These are phyloP conservation scores for Ophion obscuratus DNA, from an alignment of 2,888 invertebrate species.

Conservation along the genomic window DNA sequence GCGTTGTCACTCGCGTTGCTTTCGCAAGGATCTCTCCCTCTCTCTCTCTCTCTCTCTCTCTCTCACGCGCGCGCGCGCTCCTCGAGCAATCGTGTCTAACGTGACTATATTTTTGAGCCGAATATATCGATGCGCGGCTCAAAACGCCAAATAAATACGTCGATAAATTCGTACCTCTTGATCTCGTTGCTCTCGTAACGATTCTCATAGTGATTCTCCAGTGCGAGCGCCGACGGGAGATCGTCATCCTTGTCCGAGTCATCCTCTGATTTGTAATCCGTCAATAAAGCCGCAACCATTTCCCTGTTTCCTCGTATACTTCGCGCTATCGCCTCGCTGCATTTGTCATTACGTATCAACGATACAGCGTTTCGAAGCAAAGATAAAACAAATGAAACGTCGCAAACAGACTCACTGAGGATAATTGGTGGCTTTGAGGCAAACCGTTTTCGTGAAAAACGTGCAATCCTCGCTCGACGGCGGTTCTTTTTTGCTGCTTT, in stretches of 20 bases:
- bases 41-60: too few species aligned
- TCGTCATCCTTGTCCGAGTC: constrained; percentile 86
- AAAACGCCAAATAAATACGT: too few species aligned
- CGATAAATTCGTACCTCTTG: not conserved
- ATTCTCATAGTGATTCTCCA: constrained; percentile 72
- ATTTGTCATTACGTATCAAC: constrained; percentile 5
- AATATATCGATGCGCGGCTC: not conserved
- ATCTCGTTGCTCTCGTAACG: constrained; percentile 79
- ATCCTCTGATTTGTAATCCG: constrained; percentile 88
- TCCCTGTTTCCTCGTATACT: constrained; percentile 89
- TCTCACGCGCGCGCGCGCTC: too few species aligned
- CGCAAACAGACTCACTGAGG: constrained; percentile 88
- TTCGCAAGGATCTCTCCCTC: too few species aligned
- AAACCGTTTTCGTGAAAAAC: constrained; percentile 90
- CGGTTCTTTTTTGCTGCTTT: constrained; percentile 79
- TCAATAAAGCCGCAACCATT: constrained; percentile 89
- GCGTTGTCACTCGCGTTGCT: not conserved
- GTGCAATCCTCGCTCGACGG: constrained; percentile 86
- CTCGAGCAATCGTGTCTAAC: not conserved
- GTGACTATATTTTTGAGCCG: constrained; percentile 48
- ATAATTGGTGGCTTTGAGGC: constrained; percentile 90
- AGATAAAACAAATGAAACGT: not conserved
- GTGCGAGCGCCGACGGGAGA: constrained; percentile 83
- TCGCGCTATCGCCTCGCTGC: constrained; percentile 88
- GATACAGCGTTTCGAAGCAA: not conserved